These are phyloP conservation scores for Castor canadensis DNA, from an alignment of 2,113 vertebrate species.

Conservation along the genomic window DNA sequence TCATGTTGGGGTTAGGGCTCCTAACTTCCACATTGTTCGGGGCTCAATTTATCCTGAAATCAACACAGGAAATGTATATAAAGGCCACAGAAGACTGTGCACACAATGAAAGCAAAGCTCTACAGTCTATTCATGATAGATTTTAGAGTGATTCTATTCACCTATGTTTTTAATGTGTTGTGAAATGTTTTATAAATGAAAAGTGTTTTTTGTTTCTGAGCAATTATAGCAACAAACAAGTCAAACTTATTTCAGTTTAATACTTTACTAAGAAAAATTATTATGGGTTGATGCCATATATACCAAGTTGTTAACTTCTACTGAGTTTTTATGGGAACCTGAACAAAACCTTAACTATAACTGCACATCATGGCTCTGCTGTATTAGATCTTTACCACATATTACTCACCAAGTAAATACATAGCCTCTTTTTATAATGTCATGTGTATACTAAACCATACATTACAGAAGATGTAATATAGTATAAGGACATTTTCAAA, in stretches of 20 bases:
- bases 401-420: constrained; percentile 51
- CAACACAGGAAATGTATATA: background rate
- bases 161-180: constrained; percentile 36
- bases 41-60: background rate
- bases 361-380: constrained; percentile 6
- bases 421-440: constrained; percentile 29
- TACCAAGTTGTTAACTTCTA: constrained; percentile 38
- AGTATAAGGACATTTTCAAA: constrained; percentile 9
- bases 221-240: constrained; percentile 29
- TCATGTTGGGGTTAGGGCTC: background rate
- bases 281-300: constrained; percentile 22
- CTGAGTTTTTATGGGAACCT: constrained; percentile 21
- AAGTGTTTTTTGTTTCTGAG: constrained; percentile 47
- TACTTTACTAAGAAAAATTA: constrained; percentile 45
- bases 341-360: constrained; percentile 25
- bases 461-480: background rate
- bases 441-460: constrained; percentile 17
- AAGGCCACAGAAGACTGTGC: constrained; percentile 14
- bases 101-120: background rate
- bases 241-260: constrained; percentile 51
- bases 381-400: constrained; percentile 26
- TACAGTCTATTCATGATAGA: background rate
- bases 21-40: background rate
- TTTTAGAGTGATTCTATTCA: constrained; percentile 20
- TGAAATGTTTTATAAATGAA: constrained; percentile 58